Evolutionary conservation across 2,113 vertebrate species (phyloP).

Genomic region (Alligator sinensis): DNA sequence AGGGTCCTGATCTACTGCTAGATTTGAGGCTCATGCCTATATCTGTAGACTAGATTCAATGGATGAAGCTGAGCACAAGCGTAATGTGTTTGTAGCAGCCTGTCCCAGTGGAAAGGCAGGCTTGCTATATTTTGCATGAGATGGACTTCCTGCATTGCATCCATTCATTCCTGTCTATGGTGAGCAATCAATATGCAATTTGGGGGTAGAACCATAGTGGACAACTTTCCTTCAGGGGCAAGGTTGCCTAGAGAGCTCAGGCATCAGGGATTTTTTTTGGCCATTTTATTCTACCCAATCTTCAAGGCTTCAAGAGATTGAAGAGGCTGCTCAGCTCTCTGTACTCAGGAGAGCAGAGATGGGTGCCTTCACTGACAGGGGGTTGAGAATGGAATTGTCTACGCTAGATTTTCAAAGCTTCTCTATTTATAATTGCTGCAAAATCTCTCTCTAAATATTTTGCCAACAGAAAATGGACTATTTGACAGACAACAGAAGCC

Average conservation of each 20-base stretch:
- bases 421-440: background rate
- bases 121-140: background rate
- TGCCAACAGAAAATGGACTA: background rate
- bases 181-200: background rate
- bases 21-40: background rate
- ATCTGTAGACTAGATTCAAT: background rate
- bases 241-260: background rate
- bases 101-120: background rate
- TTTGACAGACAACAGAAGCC: too few species aligned
- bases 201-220: background rate
- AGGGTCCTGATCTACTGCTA: background rate
- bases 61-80: background rate
- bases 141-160: background rate
- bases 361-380: background rate
- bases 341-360: background rate
- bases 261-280: background rate
- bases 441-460: background rate
- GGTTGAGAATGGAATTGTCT: background rate
- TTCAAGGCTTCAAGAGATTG: background rate
- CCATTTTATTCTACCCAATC: background rate
- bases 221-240: background rate
- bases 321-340: background rate
- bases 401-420: background rate
- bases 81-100: background rate
- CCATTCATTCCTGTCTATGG: background rate